phyloP scores from a whole-genome alignment of 1,140 invertebrate genomes.

The Habropoda laboriosa region DNA sequence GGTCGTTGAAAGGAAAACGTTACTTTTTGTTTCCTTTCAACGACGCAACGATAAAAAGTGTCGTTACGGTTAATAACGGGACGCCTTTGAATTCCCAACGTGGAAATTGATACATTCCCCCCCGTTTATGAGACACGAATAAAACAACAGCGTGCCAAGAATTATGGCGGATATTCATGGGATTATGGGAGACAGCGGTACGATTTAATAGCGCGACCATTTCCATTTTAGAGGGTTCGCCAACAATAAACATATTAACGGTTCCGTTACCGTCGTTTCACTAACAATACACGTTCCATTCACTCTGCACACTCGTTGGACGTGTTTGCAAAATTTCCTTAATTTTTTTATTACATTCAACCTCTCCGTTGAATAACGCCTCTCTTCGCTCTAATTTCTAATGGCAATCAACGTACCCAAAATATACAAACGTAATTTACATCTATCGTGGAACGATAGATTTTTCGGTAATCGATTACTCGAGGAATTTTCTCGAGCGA shows the following conservation, averaged over 20 bases:
- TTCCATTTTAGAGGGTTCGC: constrained; percentile 55
- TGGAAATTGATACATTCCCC: constrained; percentile 43
- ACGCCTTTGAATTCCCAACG: constrained; percentile 1
- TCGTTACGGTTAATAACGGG: constrained; percentile 23
- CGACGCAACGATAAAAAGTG: not conserved
- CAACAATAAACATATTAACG: constrained; percentile 65
- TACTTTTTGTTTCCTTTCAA: constrained; percentile 7
- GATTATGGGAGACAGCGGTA: constrained; percentile 61
- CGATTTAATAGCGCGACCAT: constrained; percentile 58
- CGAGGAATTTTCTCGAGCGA: not conserved
- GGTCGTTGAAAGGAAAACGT: not conserved
- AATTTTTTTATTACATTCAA: not conserved
- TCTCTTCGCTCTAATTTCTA: not conserved
- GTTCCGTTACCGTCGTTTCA: constrained; percentile 28
- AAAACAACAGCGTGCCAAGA: constrained; percentile 38
- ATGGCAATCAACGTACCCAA: not conserved
- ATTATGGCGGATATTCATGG: constrained; percentile 49
- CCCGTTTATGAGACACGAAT: constrained; percentile 29
- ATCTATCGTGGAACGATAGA: too few species aligned
- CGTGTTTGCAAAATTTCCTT: not conserved
- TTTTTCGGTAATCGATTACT: not conserved
- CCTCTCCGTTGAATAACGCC: too few species aligned
- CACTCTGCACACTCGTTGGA: not conserved
- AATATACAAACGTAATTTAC: too few species aligned
- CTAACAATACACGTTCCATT: constrained; percentile 40